Percentiles rank a stretch among this genome's conserved stretches.
phyloP scores from a whole-genome alignment of 2,797 vertebrate genomes.

The Pempheris klunzingeri region DNA sequence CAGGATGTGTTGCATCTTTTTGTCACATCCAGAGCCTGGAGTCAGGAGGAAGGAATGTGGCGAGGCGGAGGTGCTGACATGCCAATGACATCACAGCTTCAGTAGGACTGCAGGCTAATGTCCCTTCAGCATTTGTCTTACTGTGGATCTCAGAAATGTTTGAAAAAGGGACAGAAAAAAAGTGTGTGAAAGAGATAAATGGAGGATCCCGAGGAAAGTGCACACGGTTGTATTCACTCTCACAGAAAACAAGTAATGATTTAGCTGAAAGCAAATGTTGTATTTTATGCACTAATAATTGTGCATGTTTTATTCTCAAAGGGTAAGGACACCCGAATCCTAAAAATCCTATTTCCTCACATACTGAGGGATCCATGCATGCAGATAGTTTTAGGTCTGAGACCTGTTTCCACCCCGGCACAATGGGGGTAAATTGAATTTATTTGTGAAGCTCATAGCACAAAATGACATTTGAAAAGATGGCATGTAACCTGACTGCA shows the following conservation, averaged over 20 bases:
- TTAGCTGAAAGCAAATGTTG: neutral
- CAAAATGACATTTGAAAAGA: neutral
- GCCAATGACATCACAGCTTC: conserved; percentile 41
- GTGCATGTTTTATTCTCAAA: neutral
- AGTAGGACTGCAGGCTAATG: neutral
- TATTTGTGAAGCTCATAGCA: neutral
- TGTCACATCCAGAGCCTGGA: conserved; percentile 25
- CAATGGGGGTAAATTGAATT: too few relatives aligned
- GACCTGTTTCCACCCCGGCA: neutral
- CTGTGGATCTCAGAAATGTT: conserved; percentile 15
- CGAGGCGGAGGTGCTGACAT: conserved; percentile 24
- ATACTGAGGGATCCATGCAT: neutral
- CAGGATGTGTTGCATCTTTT: conserved; percentile 59
- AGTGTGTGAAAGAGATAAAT: neutral
- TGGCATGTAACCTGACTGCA: too few relatives aligned
- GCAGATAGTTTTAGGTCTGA: neutral
- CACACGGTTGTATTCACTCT: neutral
- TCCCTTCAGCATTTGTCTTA: conserved; percentile 17
- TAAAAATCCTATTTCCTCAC: neutral
- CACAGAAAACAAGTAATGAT: neutral
- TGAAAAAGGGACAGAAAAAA: neutral
- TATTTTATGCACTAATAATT: neutral
- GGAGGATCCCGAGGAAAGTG: neutral
- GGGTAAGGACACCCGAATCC: neutral
- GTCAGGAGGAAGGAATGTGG: conserved; percentile 31